phyloP scores from a whole-genome alignment of 2,113 vertebrate genomes.

The Dinomys branickii region DNA sequence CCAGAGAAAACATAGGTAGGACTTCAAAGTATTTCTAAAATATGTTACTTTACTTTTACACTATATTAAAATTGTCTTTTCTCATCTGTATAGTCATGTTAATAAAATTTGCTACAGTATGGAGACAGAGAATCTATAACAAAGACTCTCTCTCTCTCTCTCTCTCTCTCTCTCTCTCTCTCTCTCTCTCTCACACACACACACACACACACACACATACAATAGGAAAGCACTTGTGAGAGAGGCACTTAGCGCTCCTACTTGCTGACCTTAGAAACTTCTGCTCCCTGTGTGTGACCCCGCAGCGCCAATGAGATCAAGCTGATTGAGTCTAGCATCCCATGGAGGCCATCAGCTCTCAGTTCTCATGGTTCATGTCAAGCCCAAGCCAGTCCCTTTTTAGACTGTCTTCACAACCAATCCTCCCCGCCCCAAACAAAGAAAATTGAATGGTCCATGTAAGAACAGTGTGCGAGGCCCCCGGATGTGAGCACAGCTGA shows the following conservation, averaged over 20 bases:
- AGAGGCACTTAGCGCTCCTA: background rate
- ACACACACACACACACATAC: too few species aligned
- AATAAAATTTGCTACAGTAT: slow-evolving; percentile 52
- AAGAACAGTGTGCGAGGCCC: background rate
- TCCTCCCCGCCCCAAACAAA: too few species aligned
- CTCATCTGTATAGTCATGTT: background rate
- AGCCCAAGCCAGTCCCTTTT: background rate
- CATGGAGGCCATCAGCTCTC: background rate
- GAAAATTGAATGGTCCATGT: background rate
- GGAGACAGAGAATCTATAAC: background rate
- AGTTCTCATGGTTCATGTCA: background rate
- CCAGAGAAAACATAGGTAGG: background rate
- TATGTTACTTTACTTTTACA: background rate
- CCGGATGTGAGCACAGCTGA: background rate
- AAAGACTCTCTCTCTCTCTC: background rate
- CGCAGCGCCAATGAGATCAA: background rate
- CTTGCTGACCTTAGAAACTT: background rate
- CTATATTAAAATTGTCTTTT: background rate
- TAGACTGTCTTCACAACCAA: background rate
- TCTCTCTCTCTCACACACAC: too few species aligned
- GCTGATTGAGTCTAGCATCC: background rate
- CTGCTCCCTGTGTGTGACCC: background rate
- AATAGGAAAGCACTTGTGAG: background rate
- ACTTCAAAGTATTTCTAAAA: slow-evolving; percentile 44
- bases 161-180: too few species aligned